Conservation (phyloP, 2,113 vertebrate species). For the Cyanoderma ruficeps region DNA sequence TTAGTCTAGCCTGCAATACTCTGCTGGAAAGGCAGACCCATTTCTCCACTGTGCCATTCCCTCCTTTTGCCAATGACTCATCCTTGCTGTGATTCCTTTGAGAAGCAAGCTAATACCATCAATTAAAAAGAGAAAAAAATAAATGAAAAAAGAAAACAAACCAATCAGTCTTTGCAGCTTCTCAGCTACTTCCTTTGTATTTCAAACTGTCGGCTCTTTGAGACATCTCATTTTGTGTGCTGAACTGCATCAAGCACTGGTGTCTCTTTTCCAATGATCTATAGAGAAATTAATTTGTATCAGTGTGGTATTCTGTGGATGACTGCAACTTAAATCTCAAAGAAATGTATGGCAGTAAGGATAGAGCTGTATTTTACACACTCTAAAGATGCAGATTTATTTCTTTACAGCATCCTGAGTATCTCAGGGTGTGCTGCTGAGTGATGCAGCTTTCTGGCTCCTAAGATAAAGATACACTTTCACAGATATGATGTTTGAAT, state of each 20-base stretch:
- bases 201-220: rapidly evolving
- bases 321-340: not conserved
- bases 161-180: not conserved
- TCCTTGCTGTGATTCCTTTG: not conserved
- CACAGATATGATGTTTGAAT: not conserved
- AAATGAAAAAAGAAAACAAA: not conserved
- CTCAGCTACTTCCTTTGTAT: not conserved
- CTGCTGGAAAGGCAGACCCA: not conserved
- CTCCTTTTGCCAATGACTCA: not conserved
- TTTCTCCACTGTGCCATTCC: not conserved
- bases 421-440: not conserved
- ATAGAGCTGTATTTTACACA: not conserved
- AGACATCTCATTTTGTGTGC: not conserved
- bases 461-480: not conserved
- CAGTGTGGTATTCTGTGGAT: not conserved
- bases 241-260: not conserved
- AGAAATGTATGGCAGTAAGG: not conserved
- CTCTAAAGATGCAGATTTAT: not conserved
- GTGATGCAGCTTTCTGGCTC: not conserved
- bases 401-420: not conserved
- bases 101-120: not conserved
- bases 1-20: not conserved
- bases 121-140: not conserved
- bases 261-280: not conserved
- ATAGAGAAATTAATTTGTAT: not conserved